Conservation (phyloP, 30 jellyfish, hydroid and myxozoan genomes). For the Phacellophora camtschatica region DNA sequence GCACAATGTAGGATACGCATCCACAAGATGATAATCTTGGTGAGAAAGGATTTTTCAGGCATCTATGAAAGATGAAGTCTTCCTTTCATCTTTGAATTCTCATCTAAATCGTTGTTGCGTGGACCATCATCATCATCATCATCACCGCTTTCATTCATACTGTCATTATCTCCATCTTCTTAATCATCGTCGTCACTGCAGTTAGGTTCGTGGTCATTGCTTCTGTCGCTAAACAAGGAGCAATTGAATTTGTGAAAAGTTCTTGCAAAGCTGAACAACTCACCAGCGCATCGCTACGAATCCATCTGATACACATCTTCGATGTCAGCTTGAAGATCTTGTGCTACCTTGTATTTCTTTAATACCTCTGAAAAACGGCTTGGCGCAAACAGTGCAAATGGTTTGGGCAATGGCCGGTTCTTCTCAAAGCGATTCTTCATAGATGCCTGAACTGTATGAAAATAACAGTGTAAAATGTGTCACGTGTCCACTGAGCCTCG, state of each 20-base stretch:
- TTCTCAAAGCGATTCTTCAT: slow-evolving; percentile 31
- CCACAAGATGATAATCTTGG: slow-evolving; percentile 7
- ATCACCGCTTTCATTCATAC: not conserved
- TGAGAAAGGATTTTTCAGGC: slow-evolving; percentile 6
- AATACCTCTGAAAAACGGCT: not conserved
- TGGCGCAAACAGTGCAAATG: slow-evolving; percentile 19
- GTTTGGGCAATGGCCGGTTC: not conserved
- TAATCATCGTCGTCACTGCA: not conserved
- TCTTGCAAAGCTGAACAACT: slow-evolving; percentile 38
- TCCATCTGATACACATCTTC: not conserved
- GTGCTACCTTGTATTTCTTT: not conserved
- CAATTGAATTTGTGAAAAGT: not conserved
- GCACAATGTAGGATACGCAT: slow-evolving; percentile 10
- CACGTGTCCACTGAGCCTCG: not conserved
- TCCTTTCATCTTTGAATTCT: not conserved
- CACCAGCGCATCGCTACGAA: slow-evolving; percentile 17
- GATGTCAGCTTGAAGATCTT: not conserved
- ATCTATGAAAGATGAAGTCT: slow-evolving; percentile 3
- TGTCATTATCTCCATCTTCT: not conserved
- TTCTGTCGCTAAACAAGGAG: not conserved
- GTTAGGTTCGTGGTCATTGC: not conserved
- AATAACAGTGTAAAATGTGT: slow-evolving; percentile 14
- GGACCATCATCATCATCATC: not conserved
- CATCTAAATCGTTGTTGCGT: not conserved
- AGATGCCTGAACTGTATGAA: slow-evolving; percentile 3